Percentiles rank a stretch among this genome's conserved stretches.
Evolutionary conservation across 2,113 vertebrate genomes (phyloP).

Genomic region (Apus apus): DNA sequence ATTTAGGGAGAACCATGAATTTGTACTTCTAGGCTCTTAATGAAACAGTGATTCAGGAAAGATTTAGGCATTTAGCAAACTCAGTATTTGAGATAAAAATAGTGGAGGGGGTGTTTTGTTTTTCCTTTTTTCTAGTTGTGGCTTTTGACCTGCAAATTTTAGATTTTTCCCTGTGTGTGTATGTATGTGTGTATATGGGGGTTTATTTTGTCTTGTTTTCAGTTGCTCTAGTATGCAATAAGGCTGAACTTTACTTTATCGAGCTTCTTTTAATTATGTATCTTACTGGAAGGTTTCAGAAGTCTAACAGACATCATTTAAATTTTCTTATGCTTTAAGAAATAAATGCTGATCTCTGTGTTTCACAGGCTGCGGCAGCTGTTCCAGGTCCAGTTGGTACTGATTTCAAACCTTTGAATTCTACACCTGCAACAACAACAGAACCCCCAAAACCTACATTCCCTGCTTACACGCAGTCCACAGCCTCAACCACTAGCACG

Average conservation of each 20-base stretch:
- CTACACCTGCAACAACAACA: slow-evolving; percentile 81
- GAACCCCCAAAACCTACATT: slow-evolving; percentile 97
- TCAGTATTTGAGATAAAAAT: neutral
- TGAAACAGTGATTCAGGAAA: neutral
- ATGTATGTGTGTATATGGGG: neutral
- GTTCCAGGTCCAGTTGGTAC: slow-evolving; percentile 87
- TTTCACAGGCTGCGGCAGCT: slow-evolving; percentile 89
- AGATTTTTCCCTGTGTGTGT: slow-evolving; percentile 5
- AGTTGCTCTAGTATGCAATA: slow-evolving; percentile 57
- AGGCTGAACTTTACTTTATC: slow-evolving; percentile 59
- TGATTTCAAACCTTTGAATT: slow-evolving; percentile 90
- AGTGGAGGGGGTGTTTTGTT: neutral
- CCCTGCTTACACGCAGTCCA: slow-evolving; percentile 96
- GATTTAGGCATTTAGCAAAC: neutral
- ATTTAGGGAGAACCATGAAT: neutral
- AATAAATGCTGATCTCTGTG: slow-evolving; percentile 50
- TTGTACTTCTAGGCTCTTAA: neutral
- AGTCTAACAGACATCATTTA: neutral
- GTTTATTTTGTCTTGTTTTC: slow-evolving; percentile 53
- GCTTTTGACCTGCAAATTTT: slow-evolving; percentile 55
- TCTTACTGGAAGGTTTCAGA: slow-evolving; percentile 58
- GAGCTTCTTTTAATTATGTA: slow-evolving; percentile 37
- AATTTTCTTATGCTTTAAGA: neutral
- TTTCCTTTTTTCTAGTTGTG: slow-evolving; percentile 56
- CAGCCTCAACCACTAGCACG: slow-evolving; percentile 89